phyloP scores from a whole-genome alignment of 2,888 invertebrate genomes.

The Ormyrus thymus region DNA sequence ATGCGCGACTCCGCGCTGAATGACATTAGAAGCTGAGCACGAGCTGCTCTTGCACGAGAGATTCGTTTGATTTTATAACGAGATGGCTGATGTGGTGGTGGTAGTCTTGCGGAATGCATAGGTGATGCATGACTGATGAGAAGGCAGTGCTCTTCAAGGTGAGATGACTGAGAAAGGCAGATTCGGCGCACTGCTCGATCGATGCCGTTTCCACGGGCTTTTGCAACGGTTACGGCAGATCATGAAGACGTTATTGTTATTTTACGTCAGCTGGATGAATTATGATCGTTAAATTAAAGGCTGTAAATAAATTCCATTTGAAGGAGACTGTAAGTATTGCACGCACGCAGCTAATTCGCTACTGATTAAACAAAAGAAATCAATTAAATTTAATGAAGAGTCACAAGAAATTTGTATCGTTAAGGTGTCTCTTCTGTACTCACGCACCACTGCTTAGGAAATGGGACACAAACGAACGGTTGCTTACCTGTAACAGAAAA shows the following conservation, averaged over 20 bases:
- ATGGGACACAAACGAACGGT: constrained; percentile 12
- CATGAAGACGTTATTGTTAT: not conserved
- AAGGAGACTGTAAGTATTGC: no score
- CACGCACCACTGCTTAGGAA: constrained; percentile 17
- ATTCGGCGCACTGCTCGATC: not conserved
- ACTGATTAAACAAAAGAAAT: no score
- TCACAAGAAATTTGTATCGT: no score
- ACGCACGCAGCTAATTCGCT: no score
- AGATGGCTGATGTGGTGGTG: not conserved
- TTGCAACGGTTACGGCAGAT: constrained; percentile 11
- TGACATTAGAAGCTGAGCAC: constrained; percentile 57
- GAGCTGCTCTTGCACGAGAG: constrained; percentile 1
- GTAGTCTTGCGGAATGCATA: constrained; percentile 7
- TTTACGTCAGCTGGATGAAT: not conserved
- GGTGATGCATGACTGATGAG: constrained; percentile 16
- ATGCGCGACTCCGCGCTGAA: constrained; percentile 42
- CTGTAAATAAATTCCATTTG: no score
- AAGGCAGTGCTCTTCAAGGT: constrained; percentile 12
- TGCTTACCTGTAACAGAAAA: constrained; percentile 54
- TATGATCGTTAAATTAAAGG: no score
- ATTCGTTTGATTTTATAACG: constrained; percentile 30
- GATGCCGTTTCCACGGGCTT: not conserved
- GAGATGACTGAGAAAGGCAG: not conserved
- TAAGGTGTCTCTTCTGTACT: constrained; percentile 10
- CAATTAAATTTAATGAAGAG: no score